phyloP scores from a whole-genome alignment of 2,888 invertebrate genomes.

The Ganaspis brasiliensis region DNA sequence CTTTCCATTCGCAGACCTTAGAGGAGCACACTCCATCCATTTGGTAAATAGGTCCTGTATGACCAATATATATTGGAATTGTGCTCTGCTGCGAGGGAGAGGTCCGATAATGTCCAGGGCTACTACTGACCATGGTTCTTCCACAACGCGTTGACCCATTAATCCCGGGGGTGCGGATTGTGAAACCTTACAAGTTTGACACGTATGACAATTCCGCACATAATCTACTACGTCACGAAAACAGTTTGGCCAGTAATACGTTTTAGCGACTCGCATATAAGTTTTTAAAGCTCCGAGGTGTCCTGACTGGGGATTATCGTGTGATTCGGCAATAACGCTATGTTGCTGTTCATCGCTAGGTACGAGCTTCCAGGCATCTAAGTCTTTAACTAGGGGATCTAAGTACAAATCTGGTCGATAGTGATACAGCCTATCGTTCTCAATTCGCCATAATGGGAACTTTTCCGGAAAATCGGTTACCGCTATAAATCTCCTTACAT shows the following conservation, averaged over 20 bases:
- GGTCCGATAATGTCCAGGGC: too few relatives aligned
- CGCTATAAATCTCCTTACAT: neutral
- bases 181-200: neutral
- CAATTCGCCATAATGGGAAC: neutral
- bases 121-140: too few relatives aligned
- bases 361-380: neutral
- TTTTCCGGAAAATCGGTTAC: neutral
- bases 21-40: constrained; percentile 42
- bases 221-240: neutral
- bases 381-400: neutral
- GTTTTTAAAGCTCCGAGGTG: constrained; percentile 34
- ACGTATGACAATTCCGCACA: neutral
- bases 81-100: too few relatives aligned
- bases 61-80: too few relatives aligned
- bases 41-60: neutral
- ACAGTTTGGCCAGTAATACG: constrained; percentile 10
- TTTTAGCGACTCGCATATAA: neutral
- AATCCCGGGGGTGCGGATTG: neutral
- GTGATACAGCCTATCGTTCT: neutral
- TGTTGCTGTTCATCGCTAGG: neutral
- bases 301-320: neutral
- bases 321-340: neutral
- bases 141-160: neutral
- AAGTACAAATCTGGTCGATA: neutral
- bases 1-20: constrained; percentile 38